A percentile compares a stretch with the other conserved stretches of the same genome.
Conservation (phyloP, 2,113 vertebrate species). For the Porphyrio hochstetteri region DNA sequence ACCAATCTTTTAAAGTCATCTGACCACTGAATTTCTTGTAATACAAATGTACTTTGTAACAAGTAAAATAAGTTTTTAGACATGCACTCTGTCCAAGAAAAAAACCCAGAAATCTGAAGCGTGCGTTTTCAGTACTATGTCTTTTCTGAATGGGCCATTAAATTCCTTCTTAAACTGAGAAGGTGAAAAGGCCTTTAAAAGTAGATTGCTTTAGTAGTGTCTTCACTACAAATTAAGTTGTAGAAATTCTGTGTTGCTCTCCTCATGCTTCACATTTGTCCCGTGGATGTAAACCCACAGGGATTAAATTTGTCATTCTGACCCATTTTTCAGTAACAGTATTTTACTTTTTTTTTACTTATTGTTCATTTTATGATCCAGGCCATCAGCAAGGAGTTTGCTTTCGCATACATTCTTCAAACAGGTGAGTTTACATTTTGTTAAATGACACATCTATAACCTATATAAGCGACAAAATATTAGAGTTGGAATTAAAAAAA, state of each 20-base stretch:
- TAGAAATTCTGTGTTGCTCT: background rate
- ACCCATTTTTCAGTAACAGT: background rate
- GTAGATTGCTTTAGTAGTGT: background rate
- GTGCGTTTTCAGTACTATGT: background rate
- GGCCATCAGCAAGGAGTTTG: constrained; percentile 90
- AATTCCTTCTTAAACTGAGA: background rate
- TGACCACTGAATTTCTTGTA: background rate
- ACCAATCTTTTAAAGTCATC: background rate
- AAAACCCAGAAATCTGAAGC: background rate
- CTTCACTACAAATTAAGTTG: background rate
- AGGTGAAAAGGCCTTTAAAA: background rate
- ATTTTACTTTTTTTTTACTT: constrained; percentile 39
- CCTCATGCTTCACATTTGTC: background rate
- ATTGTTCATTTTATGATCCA: constrained; percentile 71
- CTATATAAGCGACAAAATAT: background rate
- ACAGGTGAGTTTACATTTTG: constrained; percentile 79
- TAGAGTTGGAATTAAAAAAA: background rate
- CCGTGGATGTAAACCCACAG: background rate
- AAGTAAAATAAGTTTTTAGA: background rate
- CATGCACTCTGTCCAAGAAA: background rate
- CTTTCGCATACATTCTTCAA: constrained; percentile 93
- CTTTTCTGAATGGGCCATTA: background rate
- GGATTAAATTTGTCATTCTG: background rate
- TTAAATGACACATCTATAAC: background rate
- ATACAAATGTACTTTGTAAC: background rate